Base-by-base conservation (phyloP, 2,797 vertebrate genomes). In the Eospalax fontanierii region DNA sequence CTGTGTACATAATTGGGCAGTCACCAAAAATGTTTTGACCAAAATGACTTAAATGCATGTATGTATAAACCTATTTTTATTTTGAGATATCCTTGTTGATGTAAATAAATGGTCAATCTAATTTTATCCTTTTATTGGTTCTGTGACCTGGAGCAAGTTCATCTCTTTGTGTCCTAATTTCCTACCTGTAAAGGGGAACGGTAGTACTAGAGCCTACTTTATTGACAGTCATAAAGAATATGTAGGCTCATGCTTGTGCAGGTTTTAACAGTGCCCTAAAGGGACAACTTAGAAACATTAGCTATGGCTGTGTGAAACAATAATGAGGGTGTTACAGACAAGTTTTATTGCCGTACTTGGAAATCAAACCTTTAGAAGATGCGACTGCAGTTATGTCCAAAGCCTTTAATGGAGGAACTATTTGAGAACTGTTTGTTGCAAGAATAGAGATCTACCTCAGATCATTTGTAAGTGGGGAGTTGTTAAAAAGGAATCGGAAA, bases 21-120 rank as follows among this genome's bases (percentile, higher is more conserved):
- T 96, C 71, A 96, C 24, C 73, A 92, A 90, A 76, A 92, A 81
- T 43, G 54, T 96, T n/a, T 75, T 86, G 61, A 73, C 63, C 75
- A 59, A 97, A 90, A 79, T 91, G 40, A 96, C 90, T 92, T 90
- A 96, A 96, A 86, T 90, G 43, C 40, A 83, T 88, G 59, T 86
- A 14, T 95, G 54, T 33, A 93, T 95, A 93, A 83, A 70, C 38
- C 50, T 15, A 54, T 54, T 74, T 95, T 83, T 81, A 43, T 85
- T 91, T 59, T 43, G 10, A 93, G 76, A 75, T 94, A 43, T 87
- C 74, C 91, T 0, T 91, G 70, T 92, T 89, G 90, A 85, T 96
- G 28, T 96, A 96, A 97, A 96, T 95, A 97, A 95, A 95, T 19
- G 94, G 15, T 88, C 73, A 19, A 73, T 89, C 46, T 21, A 82